Base-by-base conservation (phyloP, 2,797 vertebrate genomes). In the Lagocephalus sceleratus region DNA sequence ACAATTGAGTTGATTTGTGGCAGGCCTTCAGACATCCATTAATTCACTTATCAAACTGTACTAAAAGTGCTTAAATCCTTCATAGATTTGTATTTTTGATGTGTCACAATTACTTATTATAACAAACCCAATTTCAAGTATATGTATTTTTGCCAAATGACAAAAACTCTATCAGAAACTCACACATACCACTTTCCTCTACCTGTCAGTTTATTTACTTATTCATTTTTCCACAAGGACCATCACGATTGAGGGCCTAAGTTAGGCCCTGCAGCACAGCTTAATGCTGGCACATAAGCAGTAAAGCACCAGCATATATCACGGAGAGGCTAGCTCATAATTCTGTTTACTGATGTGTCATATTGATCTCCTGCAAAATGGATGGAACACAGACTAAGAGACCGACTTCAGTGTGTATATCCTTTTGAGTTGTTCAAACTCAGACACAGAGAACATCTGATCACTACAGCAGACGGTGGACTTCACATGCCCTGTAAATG, bases 291-390 rank as follows among this genome's bases (percentile, higher is more conserved):
- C 55, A 72, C 71, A 39, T 60, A 50, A 15, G 54, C 69, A 71
- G 67, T 69, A 78, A 79, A 78, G 71, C 66, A 57, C 51, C 62
- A 52, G 66, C 73, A 62, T 67, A 63, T 54, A 78, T 74, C 66
- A 63, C 23, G 47, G 63, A 64, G 57, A 55, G 54, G 56, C 59
- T 38, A 38, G 72, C 73, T 76, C 66, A 68, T 83, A 69, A 75
- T 62, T 83, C 67, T 75, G 68, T 71, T 84, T 74, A 64, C 71
- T 41, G 17, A 69, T 68, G 61, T 62, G 57, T 47, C 9, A 43
- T 52, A 84, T 82, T 68, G 85, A 87, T 85, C 84, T 75, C 51
- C 50, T 64, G 48, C 68, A 58, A 46, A 50, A 62, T 45, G 56
- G 67, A 76, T 64, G 60, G 59, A 63, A 54, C 29, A 0, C 6